A percentile compares a stretch with the other conserved stretches of the same genome.
Evolutionary conservation across 2,113 vertebrate species (phyloP).

Genomic region (Chauna torquata): DNA sequence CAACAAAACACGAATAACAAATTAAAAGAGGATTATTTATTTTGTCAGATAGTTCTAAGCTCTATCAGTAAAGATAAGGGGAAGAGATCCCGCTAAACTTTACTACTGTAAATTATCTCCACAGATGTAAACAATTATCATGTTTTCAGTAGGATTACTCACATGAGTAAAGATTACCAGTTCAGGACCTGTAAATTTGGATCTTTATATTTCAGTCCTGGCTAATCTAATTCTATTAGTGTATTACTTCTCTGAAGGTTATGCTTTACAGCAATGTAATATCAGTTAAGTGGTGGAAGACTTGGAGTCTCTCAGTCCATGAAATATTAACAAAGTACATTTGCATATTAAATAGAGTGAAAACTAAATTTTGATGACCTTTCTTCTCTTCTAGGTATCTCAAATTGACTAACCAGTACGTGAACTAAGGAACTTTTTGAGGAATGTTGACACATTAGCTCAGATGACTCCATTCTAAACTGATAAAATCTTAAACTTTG

Average conservation of each 20-base stretch:
- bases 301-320: not conserved
- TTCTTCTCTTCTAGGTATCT: not conserved
- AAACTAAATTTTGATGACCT: not conserved
- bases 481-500: not conserved
- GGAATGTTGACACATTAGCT: not conserved
- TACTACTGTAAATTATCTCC: not conserved
- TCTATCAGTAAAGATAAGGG: not conserved
- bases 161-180: not conserved
- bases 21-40: not conserved
- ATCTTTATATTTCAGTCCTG: not conserved
- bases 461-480: not conserved
- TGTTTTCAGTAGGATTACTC: not conserved
- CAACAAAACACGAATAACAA: not conserved
- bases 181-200: not conserved
- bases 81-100: not conserved
- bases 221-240: not conserved
- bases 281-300: not conserved
- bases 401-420: not conserved
- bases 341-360: not conserved
- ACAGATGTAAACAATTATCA: not conserved
- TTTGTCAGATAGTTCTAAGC: not conserved
- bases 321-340: not conserved
- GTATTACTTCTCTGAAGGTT: not conserved
- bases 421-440: not conserved
- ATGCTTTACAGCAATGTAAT: not conserved